Percentiles rank a stretch among this genome's conserved stretches.
Conservation (phyloP, 2,113 vertebrate species). For the Rattus norvegicus region DNA sequence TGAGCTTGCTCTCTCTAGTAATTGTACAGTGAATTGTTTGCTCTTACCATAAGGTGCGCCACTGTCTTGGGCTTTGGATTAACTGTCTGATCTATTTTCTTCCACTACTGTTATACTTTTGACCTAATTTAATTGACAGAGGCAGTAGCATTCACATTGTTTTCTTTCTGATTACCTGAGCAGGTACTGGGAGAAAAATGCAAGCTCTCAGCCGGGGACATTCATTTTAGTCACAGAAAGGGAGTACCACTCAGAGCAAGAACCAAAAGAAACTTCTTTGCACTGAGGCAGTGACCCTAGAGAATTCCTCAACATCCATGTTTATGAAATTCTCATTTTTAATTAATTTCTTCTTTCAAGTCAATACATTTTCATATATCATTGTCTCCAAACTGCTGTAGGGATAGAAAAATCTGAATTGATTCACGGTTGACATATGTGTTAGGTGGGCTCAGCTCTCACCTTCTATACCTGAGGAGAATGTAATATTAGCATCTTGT, state of each 20-base stretch:
- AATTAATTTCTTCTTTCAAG: slow-evolving; percentile 80
- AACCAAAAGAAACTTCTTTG: slow-evolving; percentile 65
- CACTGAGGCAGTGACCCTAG: slow-evolving; percentile 58
- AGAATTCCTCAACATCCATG: slow-evolving; percentile 54
- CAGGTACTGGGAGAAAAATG: slow-evolving; percentile 78
- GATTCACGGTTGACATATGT: slow-evolving; percentile 55
- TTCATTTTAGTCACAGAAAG: slow-evolving; percentile 69
- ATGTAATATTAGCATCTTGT: slow-evolving; percentile 6
- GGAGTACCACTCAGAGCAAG: slow-evolving; percentile 53
- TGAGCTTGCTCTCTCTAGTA: slow-evolving; percentile 88
- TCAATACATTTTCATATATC: slow-evolving; percentile 78
- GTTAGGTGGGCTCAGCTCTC: slow-evolving; percentile 38
- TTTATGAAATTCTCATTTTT: slow-evolving; percentile 79
- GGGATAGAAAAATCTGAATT: slow-evolving; percentile 61
- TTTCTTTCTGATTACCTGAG: slow-evolving; percentile 83
- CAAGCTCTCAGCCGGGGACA: slow-evolving; percentile 59
- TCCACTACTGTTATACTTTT: slow-evolving; percentile 85
- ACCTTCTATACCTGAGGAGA: slow-evolving; percentile 45
- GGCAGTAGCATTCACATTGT: slow-evolving; percentile 75
- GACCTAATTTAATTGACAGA: slow-evolving; percentile 88
- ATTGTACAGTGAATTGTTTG: slow-evolving; percentile 89
- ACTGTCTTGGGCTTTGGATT: slow-evolving; percentile 86
- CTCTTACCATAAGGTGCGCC: slow-evolving; percentile 88
- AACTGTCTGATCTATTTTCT: slow-evolving; percentile 82
- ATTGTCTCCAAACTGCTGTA: slow-evolving; percentile 64